Evolutionary conservation across 64 coral and sea anemone genomes (phyloP), one percentile per base, ranked within the genome.

Genomic region (Cladopsammia gracilis): DNA sequence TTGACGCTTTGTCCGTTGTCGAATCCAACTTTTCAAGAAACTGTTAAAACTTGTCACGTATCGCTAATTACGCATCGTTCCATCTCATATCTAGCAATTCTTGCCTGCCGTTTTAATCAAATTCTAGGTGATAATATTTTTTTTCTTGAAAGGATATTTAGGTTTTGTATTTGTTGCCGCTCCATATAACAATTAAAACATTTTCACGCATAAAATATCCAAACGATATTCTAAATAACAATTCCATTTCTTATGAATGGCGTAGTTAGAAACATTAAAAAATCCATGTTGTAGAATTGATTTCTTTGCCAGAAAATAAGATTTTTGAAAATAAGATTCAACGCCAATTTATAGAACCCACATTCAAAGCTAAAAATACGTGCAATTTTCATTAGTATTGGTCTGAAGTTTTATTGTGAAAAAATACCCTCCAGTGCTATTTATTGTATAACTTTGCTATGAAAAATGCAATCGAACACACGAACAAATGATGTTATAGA

Each of bases 361-460:
- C 34, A 72, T 43, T 43, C 12, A 72, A 72, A 45, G 46, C 3
- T 84, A 84, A 84, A 67, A 84, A 23, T 50, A 62, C 13, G 62
- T 45, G 11, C 20, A 66, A 49, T 66, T 68, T 49, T 48, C 61
- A 67, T 84, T 67, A 67, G 49, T 13, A 45, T 60, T 48, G 5
- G 26, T 47, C 42, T 25, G 42, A 14, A 64, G 60, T 25, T 62
- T 62, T 83, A 18, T 64, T 64, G 80, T 22, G n/a, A 84, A 20
- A 49, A 2, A 12, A 10, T 48, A 16, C 19, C 80, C 80, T 84
- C 44, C 42, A 84, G 80, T 67, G 80, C 23, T 65, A 23, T 67
- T 7, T 13, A 64, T 65, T 56, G 4, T 10, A 51, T 50, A 1
- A 68, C 7, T 34, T 13, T 68, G 9, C 44, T 49, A 48, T 75